Base-by-base conservation (phyloP, 2,797 vertebrate species). In the Pangasius djambal region DNA sequence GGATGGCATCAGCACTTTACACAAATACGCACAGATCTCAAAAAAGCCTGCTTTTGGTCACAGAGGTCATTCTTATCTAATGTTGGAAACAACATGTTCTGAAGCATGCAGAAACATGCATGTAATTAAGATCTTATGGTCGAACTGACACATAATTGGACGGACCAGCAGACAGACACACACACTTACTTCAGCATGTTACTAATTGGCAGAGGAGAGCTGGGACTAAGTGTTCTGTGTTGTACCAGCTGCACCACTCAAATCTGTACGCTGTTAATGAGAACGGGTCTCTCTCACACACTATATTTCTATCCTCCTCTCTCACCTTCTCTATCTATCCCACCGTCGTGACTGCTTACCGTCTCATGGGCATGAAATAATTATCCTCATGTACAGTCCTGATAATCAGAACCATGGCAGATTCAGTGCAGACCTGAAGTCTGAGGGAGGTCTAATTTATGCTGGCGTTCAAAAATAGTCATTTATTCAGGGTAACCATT, bases 241-340 rank as follows among this genome's bases (percentile, higher is more conserved):
- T 86, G 86, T 55, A 88, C 90, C 87, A 90, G 89, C 84, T 88
- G 91, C 90, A 88, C 72, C 89, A 88, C 77, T 90, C 88, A 92
- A 83, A 91, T 89, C 86, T 88, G 55, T 81, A 50, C 74, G 22
- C 77, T 67, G 72, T 69, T 89, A 91, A 92, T 91, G 84, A 89
- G 82, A 89, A 74, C 74, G n/a, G 87, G 75, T 83, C 69, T 89
- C 40, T 83, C 77, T 74, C 50, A 59, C 50, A 59, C 65, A 69
- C 48, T 59, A n/a, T 84, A 48, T 86, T 74, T 87, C 37, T 79
- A 31, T 86, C 52, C 44, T 65, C 44, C 75, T 40, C 57, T 84
- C 57, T 85, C 59, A 61, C 87, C 74, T 82, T 89, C 52, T 63
- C 50, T 88, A 57, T n/a, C 75, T 84, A 84, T 86, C 63, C 81